phyloP scores from a whole-genome alignment of 2,888 invertebrate species.

The Dynastes hyllus region DNA sequence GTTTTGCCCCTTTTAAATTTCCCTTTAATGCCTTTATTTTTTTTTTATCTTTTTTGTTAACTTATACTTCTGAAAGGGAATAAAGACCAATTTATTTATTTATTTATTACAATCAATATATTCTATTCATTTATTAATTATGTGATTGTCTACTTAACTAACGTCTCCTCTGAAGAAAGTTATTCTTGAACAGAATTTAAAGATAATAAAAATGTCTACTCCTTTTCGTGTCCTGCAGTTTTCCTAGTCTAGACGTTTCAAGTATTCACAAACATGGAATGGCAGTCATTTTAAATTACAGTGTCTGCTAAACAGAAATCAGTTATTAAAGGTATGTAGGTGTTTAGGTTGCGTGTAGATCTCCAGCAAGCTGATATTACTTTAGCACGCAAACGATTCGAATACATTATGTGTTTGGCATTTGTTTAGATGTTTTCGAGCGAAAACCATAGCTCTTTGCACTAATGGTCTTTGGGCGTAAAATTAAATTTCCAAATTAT shows the following conservation, averaged over 20 bases:
- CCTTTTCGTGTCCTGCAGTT: not conserved
- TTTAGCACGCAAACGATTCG: slow-evolving; percentile 1
- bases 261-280: slow-evolving; percentile 7
- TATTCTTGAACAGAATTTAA: not conserved
- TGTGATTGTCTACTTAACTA: too few relatives aligned
- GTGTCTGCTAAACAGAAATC: slow-evolving; percentile 10
- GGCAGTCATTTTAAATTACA: slow-evolving; percentile 10
- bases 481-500: too few relatives aligned
- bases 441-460: not conserved
- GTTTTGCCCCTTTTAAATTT: too few relatives aligned
- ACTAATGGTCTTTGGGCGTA: not conserved
- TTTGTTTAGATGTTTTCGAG: not conserved
- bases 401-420: not conserved
- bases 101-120: too few relatives aligned
- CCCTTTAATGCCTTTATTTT: too few relatives aligned
- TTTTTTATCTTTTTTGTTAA: too few relatives aligned
- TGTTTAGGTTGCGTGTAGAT: slow-evolving; percentile 15
- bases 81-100: too few relatives aligned
- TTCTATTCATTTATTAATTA: too few relatives aligned
- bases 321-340: slow-evolving; percentile 18
- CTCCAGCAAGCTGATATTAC: not conserved
- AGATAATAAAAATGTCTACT: not conserved
- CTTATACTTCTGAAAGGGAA: too few relatives aligned
- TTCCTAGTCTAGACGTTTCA: not conserved
- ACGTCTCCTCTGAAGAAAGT: too few relatives aligned